These are phyloP conservation scores for Lordiphosa andalusiaca DNA, from an alignment of 2,888 invertebrate species.

Conservation along the genomic window DNA sequence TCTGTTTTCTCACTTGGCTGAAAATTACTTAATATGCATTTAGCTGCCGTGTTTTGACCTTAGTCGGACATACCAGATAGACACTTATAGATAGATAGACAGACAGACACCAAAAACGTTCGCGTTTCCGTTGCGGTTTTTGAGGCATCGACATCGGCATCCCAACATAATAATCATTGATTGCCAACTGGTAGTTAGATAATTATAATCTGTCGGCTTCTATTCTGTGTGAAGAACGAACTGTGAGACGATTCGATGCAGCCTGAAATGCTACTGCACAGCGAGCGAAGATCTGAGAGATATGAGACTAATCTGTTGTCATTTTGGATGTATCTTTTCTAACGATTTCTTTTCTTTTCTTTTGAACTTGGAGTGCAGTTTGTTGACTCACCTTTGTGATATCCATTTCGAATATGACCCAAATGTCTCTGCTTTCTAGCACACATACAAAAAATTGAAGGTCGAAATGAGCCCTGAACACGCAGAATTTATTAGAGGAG, in stretches of 20 bases:
- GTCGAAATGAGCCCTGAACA: no score
- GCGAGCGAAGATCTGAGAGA: neutral
- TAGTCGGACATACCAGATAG: slow-evolving; percentile 32
- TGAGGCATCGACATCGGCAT: slow-evolving; percentile 26
- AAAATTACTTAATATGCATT: slow-evolving; percentile 63
- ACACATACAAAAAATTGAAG: no score
- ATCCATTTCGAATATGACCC: no score
- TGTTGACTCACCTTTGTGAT: no score
- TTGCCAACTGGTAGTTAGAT: slow-evolving; percentile 55
- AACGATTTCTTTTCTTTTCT: slow-evolving; percentile 27
- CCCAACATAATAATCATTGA: slow-evolving; percentile 24
- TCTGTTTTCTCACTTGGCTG: slow-evolving; percentile 36
- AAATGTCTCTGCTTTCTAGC: no score
- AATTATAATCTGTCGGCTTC: slow-evolving; percentile 50
- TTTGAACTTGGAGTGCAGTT: no score
- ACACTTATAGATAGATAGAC: slow-evolving; percentile 6
- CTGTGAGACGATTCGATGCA: slow-evolving; percentile 38
- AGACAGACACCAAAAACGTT: slow-evolving; percentile 31
- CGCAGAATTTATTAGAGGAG: no score
- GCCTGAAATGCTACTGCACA: slow-evolving; percentile 57
- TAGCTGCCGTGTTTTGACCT: slow-evolving; percentile 59
- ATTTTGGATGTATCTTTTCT: slow-evolving; percentile 52
- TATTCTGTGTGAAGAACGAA: slow-evolving; percentile 5
- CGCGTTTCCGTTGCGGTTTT: slow-evolving; percentile 61
- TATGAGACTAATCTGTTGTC: slow-evolving; percentile 49